Base-by-base conservation (phyloP, 2,797 vertebrate species). In the Phrynocephalus vlangalii region DNA sequence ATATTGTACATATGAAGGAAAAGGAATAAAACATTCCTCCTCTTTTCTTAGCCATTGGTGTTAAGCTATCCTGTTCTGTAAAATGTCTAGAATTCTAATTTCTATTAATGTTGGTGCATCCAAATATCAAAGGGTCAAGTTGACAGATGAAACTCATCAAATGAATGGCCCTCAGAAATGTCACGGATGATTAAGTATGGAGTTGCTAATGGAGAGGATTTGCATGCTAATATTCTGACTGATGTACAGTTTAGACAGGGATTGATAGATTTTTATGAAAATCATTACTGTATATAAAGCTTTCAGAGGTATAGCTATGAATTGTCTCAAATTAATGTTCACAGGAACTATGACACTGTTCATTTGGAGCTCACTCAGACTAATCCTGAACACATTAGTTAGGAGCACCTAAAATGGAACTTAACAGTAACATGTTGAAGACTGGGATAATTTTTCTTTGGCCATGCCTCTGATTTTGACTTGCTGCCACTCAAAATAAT, bases 191-290 rank as follows among this genome's bases (percentile, higher is more conserved):
- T 95, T 93, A 93, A 93, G 92, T 94, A 91, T 90, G 88, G 89
- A 91, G 44, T 84, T 88, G 91, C 93, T 95, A 95, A 92, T 94
- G 94, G 93, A 88, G 93, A 78, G 90, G 93, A 96, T 94, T 95
- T 94, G 83, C 90, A 91, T 67, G 86, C 91, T 89, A 73, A 88
- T 82, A 9, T 92, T 94, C 87, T 93, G 91, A 95, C 86, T 93
- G 91, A 94, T 94, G 92, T 91, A 80, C 87, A 92, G 93, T 92
- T 76, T 91, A 90, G 6, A 70, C 90, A 80, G 91, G 84, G 90
- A 93, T 84, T 89, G 92, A 89, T 89, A 84, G 91, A 38, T 90
- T 94, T 94, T 91, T 82, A 79, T 72, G 84, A 88, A 24, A 82
- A 67, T 86, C 83, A 28, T 90, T 92, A 44, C 38, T 44, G 38